Base-by-base conservation (phyloP, 2,888 invertebrate genomes). In the Conistra vaccinii region DNA sequence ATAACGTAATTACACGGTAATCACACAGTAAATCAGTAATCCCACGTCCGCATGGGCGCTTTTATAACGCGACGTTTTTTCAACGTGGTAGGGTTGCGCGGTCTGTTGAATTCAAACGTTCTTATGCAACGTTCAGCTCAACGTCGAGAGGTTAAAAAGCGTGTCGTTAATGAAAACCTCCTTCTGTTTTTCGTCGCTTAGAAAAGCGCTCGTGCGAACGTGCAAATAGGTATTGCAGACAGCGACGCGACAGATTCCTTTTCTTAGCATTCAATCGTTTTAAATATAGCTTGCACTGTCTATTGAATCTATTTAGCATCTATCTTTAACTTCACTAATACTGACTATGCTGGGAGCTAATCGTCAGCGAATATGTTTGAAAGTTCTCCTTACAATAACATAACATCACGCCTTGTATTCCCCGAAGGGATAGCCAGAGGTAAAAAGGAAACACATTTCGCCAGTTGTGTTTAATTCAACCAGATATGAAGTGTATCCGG, bases 211-310 rank as follows among this genome's bases (percentile, higher is more conserved):
- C n/a, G 1, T 17, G 1, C 23, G 23, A 0, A 48, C n/a, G n/a
- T n/a, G 23, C 29, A 32, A 53, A 76, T 61, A 26, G 12, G 58
- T 32, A 61, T 60, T 7, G 53, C 51, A 66, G 75, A 80, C 78
- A 60, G 63, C 80, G 48, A 67, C 55, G 61, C 62, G 20, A 71
- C 63, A 39, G 35, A 63, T 68, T 71, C 62, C 71, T 70, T 81
- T 81, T 67, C 32, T 58, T 68, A 67, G 61, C 62, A 45, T 76
- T 77, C 67, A 65, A 70, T 81, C 63, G 81, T 67, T 80, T 76
- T 76, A 81, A 81, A 81, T 69, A 63, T 76, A 80, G 66, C 57
- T 61, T 51, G 23, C 23, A 32, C 45, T 14, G 79, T 80, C 58
- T 42, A 6, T 48, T 32, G 60, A 23, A 26, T 55, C 65, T 32